Evolutionary conservation across 1,140 invertebrate genomes (phyloP), one percentile per base, ranked within the genome.

Genomic region (Drosophila simulans): DNA sequence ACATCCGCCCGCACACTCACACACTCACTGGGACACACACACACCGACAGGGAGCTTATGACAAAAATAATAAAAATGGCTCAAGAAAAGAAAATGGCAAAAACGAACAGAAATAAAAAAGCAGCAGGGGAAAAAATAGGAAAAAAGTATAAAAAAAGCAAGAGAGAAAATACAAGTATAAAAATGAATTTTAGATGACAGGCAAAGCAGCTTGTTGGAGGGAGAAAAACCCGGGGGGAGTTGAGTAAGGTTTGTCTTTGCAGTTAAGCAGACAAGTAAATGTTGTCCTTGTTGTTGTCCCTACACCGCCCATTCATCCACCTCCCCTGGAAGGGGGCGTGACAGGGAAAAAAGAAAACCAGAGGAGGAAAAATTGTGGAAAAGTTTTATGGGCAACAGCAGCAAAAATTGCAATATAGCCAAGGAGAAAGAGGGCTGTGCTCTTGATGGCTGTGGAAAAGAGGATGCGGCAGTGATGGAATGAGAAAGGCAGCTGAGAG

Each of bases 131-230:
- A 55, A 65, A 77, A 49, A 45, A 22, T 27, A 49, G 17, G 25
- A 55, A 56, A 64, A 68, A 58, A 58, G 55, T 66, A 66, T 25
- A 40, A 59, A 46, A 40, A 59, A 46, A 63, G 46, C 63, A 37
- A 58, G 43, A 72, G 56, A 51, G 68, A 74, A 69, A 74, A 89
- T 77, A 89, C 80, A 84, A 89, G 84, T 89, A 89, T 89, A 89
- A 89, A 89, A 89, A 89, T 89, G 84, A 89, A 89, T 89, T 89
- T 89, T 89, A 89, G 84, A 89, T 89, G 84, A 89, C 84, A 89
- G 84, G 78, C 84, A 89, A 88, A 88, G 80, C 72, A 75, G 70
- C 70, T 62, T 82, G 74, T 42, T 62, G 31, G 43, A 15, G 42
- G 46, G 55, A 17, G 35, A 12, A 25, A 13, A 27, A 42, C 17